A percentile compares a stretch with the other conserved stretches of the same genome.
These are phyloP conservation scores for Oegoconia quadripuncta DNA, from an alignment of 2,888 invertebrate species.

Conservation along the genomic window DNA sequence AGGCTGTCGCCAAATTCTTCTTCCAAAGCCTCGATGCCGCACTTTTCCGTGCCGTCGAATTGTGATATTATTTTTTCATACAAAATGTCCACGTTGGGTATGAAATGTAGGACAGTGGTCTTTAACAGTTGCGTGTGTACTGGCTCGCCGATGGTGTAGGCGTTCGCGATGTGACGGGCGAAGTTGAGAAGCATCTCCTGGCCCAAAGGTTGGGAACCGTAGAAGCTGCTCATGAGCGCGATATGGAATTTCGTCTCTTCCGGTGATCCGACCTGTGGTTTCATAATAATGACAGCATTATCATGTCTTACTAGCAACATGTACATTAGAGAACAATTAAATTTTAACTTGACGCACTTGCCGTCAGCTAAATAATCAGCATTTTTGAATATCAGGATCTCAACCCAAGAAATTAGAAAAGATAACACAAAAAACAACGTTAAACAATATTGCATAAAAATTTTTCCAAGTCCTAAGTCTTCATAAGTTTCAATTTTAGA, in stretches of 20 bases:
- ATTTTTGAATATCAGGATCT: no score
- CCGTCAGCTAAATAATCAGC: no score
- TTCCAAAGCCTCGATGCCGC: slow-evolving; percentile 48
- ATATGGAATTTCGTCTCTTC: slow-evolving; percentile 91
- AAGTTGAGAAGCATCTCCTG: slow-evolving; percentile 91
- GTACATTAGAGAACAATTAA: no score
- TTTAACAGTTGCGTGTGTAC: slow-evolving; percentile 82
- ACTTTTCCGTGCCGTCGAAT: slow-evolving; percentile 51
- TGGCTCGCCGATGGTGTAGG: slow-evolving; percentile 84
- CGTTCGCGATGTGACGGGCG: slow-evolving; percentile 88
- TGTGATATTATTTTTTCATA: slow-evolving; percentile 46
- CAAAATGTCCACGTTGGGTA: slow-evolving; percentile 79
- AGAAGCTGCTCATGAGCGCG: slow-evolving; percentile 90
- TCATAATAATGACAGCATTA: not conserved
- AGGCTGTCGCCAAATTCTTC: slow-evolving; percentile 85
- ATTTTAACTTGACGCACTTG: no score
- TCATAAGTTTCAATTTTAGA: no score
- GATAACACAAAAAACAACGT: no score
- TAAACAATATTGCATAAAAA: no score
- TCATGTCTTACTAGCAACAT: not conserved
- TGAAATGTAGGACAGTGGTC: slow-evolving; percentile 87
- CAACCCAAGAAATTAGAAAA: no score
- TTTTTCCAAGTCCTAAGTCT: no score
- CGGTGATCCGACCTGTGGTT: slow-evolving; percentile 84
- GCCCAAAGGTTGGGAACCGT: slow-evolving; percentile 89